Percentiles rank a stretch among this genome's conserved stretches.
These are phyloP conservation scores for Gortyna flavago DNA, from an alignment of 2,888 invertebrate genomes.

Conservation along the genomic window DNA sequence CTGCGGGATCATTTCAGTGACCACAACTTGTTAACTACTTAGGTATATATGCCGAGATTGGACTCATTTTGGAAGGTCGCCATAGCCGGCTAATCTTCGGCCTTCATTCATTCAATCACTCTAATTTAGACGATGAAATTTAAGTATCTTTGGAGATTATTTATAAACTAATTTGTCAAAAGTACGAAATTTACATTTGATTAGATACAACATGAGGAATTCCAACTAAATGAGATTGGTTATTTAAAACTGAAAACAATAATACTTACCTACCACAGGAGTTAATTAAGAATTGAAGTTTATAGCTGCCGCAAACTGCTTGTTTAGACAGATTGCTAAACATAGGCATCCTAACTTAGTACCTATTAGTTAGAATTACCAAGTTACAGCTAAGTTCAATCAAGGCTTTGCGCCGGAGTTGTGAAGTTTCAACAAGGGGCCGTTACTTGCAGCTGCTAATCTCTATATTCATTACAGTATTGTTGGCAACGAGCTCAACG, in stretches of 20 bases:
- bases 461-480: slow-evolving; percentile 58
- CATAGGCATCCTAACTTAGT: slow-evolving; percentile 40
- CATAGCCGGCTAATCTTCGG: background rate
- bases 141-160: background rate
- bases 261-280: background rate
- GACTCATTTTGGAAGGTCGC: slow-evolving; percentile 8
- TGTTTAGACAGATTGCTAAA: slow-evolving; percentile 48
- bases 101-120: background rate
- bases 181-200: background rate
- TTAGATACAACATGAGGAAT: background rate
- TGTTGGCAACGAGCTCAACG: slow-evolving; percentile 55
- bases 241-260: slow-evolving; percentile 16
- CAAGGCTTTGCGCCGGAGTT: slow-evolving; percentile 44
- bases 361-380: slow-evolving; percentile 48
- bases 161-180: background rate
- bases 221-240: background rate
- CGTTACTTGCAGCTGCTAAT: slow-evolving; percentile 62
- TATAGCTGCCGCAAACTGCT: slow-evolving; percentile 20
- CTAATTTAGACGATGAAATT: background rate
- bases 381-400: slow-evolving; percentile 55
- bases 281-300: slow-evolving; percentile 24
- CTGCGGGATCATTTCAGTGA: slow-evolving; percentile 23
- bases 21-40: slow-evolving; percentile 30
- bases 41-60: slow-evolving; percentile 28
- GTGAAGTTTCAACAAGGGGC: slow-evolving; percentile 48